Conservation (phyloP, 2,113 vertebrate genomes). For the Puntigrus tetrazona region DNA sequence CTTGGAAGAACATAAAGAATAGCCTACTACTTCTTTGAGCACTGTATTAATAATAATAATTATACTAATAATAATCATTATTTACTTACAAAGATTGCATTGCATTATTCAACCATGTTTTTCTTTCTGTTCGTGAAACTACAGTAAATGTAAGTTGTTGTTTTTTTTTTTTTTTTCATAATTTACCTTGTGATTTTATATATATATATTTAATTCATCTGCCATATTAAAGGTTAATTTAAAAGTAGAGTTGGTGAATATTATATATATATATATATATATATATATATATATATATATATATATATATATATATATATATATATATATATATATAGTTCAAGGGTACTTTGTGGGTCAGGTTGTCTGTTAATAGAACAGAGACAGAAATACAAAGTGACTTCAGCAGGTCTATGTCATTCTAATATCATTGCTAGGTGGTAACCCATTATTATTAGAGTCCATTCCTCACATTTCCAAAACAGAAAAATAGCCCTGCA, state of each 20-base stretch:
- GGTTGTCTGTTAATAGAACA: slow-evolving; percentile 31
- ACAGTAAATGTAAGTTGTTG: too few relatives aligned
- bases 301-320: too few relatives aligned
- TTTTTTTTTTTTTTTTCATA: too few relatives aligned
- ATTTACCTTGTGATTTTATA: too few relatives aligned
- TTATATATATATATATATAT: too few relatives aligned
- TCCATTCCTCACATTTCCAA: neutral
- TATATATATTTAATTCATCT: neutral
- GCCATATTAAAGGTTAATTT: neutral
- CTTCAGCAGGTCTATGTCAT: slow-evolving; percentile 14
- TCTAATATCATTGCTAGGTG: slow-evolving; percentile 36
- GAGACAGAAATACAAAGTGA: slow-evolving; percentile 33
- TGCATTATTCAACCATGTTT: too few relatives aligned
- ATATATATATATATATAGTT: slow-evolving; percentile 47
- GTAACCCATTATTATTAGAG: slow-evolving; percentile 37
- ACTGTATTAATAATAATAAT: too few relatives aligned
- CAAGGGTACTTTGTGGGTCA: slow-evolving; percentile 54
- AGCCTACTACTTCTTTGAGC: too few relatives aligned
- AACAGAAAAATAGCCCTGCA: neutral
- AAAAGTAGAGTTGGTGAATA: neutral
- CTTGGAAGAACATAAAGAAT: too few relatives aligned
- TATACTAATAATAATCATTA: too few relatives aligned
- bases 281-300: too few relatives aligned
- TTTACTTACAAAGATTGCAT: too few relatives aligned
- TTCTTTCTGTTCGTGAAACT: neutral